Evolutionary conservation across 2,888 invertebrate species (phyloP), one percentile per base, ranked within the genome.

Genomic region (Phlogophora meticulosa): DNA sequence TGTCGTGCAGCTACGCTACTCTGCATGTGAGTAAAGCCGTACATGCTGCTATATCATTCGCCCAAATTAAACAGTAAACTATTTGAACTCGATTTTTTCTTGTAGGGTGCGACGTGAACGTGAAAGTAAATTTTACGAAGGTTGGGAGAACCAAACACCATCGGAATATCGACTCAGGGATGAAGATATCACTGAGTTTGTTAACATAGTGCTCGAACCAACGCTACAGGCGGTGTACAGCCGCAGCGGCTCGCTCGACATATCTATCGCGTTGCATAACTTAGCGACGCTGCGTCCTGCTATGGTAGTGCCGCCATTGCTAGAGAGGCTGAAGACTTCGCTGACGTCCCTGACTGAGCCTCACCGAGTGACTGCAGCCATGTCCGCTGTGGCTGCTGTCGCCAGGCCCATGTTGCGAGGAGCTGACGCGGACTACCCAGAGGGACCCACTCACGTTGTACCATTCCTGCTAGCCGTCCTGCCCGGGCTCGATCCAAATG

Each of bases 401-500:
- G 97, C 97, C 1, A 94, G 97, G 59, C 96, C 97, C 0, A 93
- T 97, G 93, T 95, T 97, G 0, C 87, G 93, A 34, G 96, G 96
- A 7, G 90, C 94, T 0, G 91, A 92, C 36, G 92, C 95, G 7
- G 96, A 94, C 15, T 98, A 97, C 87, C 96, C 97, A 0, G 98
- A 98, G 88, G 98, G 98, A 0, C 97, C 97, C 5, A 96, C 97
- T 0, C 98, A 98, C 84, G 97, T 98, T 0, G 95, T 99, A 20
- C 98, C 98, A 0, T 94, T 99, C 32, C 94, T 99, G 15, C 96
- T 98, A 88, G 97, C 97, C 0, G 96, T 98, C 0, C 92, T 99
- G 20, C 99, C 99, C 0, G 99, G 98, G 15, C 97, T 99, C 48
- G 99, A 99, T 90, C 97, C 98, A 0, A 99, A 99, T 87, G 99